These are phyloP conservation scores for Rhinichthys osculus DNA, from an alignment of 2,797 vertebrate genomes.

Conservation along the genomic window DNA sequence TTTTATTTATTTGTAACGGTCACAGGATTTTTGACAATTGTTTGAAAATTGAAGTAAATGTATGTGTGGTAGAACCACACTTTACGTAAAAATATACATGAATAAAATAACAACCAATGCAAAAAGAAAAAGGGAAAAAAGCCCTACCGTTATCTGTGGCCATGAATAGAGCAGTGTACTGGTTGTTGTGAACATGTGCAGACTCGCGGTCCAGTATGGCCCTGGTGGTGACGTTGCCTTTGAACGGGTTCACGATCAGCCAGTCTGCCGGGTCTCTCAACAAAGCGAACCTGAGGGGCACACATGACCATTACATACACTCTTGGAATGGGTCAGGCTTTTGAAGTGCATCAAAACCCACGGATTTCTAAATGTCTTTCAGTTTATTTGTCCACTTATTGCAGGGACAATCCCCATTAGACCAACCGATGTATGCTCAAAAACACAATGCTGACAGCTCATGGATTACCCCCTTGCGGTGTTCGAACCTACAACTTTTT, in stretches of 20 bases:
- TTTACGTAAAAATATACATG: background rate
- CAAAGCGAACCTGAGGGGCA: conserved; percentile 84
- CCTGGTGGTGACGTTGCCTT: conserved; percentile 91
- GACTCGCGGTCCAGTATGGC: conserved; percentile 92
- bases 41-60: background rate
- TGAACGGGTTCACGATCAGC: conserved; percentile 92
- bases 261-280: conserved; percentile 92
- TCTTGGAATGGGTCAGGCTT: background rate
- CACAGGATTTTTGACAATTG: too few species aligned
- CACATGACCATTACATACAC: background rate
- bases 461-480: background rate
- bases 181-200: conserved; percentile 85
- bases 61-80: background rate
- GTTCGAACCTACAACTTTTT: background rate
- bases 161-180: conserved; percentile 91
- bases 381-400: background rate
- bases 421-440: background rate
- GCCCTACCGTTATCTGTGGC: conserved; percentile 94
- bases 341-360: background rate
- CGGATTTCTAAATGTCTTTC: background rate
- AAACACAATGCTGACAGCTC: background rate
- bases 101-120: background rate
- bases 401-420: background rate
- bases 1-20: too few species aligned
- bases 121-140: background rate